Percentiles rank a stretch among this genome's conserved stretches.
Evolutionary conservation across 2,797 vertebrate genomes (phyloP).

Genomic region (Chaenodraco wilsoni): DNA sequence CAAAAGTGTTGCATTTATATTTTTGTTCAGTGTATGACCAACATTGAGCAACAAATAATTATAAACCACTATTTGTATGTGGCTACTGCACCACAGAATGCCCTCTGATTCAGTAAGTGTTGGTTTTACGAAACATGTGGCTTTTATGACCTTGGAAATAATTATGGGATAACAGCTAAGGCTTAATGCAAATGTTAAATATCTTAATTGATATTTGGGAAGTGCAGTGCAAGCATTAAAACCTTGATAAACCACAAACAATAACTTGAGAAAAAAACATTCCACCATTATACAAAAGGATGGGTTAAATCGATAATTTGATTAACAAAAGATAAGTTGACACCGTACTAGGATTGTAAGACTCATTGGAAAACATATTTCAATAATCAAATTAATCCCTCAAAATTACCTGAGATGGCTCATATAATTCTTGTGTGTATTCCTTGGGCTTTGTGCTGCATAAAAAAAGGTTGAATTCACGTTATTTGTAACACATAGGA

Average conservation of each 20-base stretch:
- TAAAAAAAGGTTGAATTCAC: conserved; percentile 14
- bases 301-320: neutral
- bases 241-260: neutral
- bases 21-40: neutral
- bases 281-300: neutral
- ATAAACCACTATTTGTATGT: neutral
- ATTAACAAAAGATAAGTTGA: neutral
- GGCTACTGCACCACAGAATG: neutral
- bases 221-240: neutral
- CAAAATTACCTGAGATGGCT: conserved; percentile 72
- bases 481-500: neutral
- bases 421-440: conserved; percentile 47
- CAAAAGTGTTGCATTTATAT: too few species aligned
- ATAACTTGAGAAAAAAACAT: neutral
- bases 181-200: too few species aligned
- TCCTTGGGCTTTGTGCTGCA: conserved; percentile 67
- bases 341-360: neutral
- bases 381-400: conserved; percentile 15
- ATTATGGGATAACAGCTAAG: neutral
- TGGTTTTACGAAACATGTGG: neutral
- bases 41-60: conserved; percentile 16
- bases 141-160: neutral
- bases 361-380: neutral
- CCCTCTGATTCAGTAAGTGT: neutral
- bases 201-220: neutral